Conservation (phyloP, 2,888 invertebrate species). For the Epinotia bilunana region DNA sequence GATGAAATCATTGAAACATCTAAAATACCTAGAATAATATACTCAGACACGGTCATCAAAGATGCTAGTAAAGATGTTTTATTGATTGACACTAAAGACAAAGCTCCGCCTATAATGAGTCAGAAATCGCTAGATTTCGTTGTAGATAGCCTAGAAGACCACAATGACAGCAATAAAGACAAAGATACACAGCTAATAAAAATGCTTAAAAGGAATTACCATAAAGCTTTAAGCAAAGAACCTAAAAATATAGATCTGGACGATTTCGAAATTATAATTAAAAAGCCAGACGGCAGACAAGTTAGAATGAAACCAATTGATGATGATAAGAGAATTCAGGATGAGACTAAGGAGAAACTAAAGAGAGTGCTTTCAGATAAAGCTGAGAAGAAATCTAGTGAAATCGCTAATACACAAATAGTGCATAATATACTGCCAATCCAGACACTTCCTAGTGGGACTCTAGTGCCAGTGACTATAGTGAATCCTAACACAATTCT, state of each 20-base stretch:
- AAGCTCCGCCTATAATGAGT: constrained; percentile 74
- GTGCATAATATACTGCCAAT: constrained; percentile 57
- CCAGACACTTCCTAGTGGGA: constrained; percentile 54
- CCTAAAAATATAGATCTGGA: constrained; percentile 53
- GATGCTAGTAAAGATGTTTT: constrained; percentile 59
- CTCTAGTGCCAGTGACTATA: constrained; percentile 68
- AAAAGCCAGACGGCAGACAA: constrained; percentile 70
- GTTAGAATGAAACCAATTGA: constrained; percentile 70
- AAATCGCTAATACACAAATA: constrained; percentile 45
- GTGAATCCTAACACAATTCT: constrained; percentile 53
- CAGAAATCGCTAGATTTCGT: constrained; percentile 79
- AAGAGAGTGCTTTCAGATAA: constrained; percentile 68
- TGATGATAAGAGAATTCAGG: constrained; percentile 56
- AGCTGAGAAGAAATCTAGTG: constrained; percentile 51
- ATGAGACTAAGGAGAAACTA: constrained; percentile 63
- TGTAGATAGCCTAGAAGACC: constrained; percentile 66
- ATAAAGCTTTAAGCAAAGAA: constrained; percentile 50
- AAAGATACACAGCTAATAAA: constrained; percentile 46
- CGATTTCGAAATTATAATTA: constrained; percentile 74
- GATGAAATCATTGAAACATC: constrained; percentile 56
- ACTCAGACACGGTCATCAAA: constrained; percentile 60
- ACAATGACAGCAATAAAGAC: constrained; percentile 45
- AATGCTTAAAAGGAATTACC: constrained; percentile 42
- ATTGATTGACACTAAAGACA: constrained; percentile 54
- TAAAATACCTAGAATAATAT: constrained; percentile 55